Evolutionary conservation across 2,888 invertebrate species (phyloP).

Genomic region (Harpalus rubripes): DNA sequence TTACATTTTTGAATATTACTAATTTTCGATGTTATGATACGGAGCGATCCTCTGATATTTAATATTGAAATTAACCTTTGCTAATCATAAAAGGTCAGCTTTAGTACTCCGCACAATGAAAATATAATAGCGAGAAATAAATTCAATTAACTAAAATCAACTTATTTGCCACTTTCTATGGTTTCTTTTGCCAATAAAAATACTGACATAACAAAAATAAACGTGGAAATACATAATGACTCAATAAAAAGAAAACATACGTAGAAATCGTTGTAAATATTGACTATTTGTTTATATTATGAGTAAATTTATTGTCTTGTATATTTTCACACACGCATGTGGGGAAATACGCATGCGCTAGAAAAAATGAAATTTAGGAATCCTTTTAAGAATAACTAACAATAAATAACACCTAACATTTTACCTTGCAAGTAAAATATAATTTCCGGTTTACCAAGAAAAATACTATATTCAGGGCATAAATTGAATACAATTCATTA

Average conservation of each 20-base stretch:
- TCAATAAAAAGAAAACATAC: not conserved
- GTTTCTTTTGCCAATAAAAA: not conserved
- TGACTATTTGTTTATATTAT: not conserved
- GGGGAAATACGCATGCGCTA: not conserved
- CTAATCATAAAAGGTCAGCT: conserved; percentile 20
- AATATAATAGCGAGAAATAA: conserved; percentile 2
- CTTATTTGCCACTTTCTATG: not conserved
- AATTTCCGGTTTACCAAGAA: too few relatives aligned
- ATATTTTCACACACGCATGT: not conserved
- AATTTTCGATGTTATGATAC: too few relatives aligned
- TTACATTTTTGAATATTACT: too few relatives aligned
- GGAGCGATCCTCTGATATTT: not conserved
- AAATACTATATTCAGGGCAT: not conserved
- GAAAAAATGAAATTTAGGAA: conserved; percentile 4
- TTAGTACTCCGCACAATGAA: not conserved
- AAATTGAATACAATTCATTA: not conserved
- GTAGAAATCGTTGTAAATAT: not conserved
- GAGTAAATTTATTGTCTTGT: not conserved
- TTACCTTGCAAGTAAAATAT: too few relatives aligned
- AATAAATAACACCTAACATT: not conserved
- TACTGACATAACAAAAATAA: conserved; percentile 1
- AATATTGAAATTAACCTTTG: conserved; percentile 3
- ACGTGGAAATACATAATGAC: not conserved
- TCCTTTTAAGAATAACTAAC: not conserved
- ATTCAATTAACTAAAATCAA: conserved; percentile 31